These are phyloP conservation scores for Gymnarchus niloticus DNA, from an alignment of 2,113 vertebrate species.

Conservation along the genomic window DNA sequence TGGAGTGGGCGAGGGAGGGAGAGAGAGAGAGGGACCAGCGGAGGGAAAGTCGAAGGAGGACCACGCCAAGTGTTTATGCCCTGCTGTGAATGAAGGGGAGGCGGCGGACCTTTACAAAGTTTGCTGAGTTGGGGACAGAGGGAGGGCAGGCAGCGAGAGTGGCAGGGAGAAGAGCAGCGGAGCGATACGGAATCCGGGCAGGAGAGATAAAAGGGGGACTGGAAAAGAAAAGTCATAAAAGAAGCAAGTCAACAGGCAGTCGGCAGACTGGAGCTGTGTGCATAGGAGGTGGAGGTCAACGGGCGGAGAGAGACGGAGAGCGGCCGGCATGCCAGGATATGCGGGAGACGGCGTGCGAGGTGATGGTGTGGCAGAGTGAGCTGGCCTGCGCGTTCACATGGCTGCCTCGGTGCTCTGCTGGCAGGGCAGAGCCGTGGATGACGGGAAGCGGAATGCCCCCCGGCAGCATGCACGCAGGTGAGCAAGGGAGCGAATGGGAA, in stretches of 20 bases:
- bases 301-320: slow-evolving; percentile 15
- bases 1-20: background rate
- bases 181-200: slow-evolving; percentile 15
- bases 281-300: slow-evolving; percentile 33
- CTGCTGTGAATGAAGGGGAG: background rate
- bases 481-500: slow-evolving; percentile 38
- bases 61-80: background rate
- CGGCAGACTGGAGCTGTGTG: background rate
- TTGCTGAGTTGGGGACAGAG: background rate
- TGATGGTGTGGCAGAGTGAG: background rate
- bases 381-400: slow-evolving; percentile 34
- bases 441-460: slow-evolving; percentile 54
- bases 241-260: background rate
- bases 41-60: slow-evolving; percentile 23
- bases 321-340: slow-evolving; percentile 5
- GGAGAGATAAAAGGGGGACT: slow-evolving; percentile 28
- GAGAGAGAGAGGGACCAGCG: slow-evolving; percentile 33
- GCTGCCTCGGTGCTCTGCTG: slow-evolving; percentile 63
- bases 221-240: background rate
- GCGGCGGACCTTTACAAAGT: slow-evolving; percentile 11
- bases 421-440: slow-evolving; percentile 58
- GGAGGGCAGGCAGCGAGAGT: background rate
- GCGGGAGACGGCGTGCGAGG: background rate
- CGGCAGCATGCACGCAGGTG: slow-evolving; percentile 61
- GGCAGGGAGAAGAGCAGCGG: background rate